A percentile compares a stretch with the other conserved stretches of the same genome.
These are phyloP conservation scores for Pteropus alecto DNA, from an alignment of 2,113 vertebrate genomes.

Conservation along the genomic window DNA sequence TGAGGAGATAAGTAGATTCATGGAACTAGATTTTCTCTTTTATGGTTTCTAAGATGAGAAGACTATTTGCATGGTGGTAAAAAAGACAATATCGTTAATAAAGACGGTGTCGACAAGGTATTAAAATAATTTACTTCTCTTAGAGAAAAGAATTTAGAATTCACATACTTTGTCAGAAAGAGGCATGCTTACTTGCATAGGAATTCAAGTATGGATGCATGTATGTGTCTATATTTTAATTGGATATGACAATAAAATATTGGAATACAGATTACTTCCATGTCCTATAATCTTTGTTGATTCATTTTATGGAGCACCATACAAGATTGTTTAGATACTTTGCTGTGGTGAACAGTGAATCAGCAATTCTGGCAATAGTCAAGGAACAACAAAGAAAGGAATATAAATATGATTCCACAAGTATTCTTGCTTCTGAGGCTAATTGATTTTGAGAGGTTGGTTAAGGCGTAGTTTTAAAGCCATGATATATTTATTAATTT, in stretches of 20 bases:
- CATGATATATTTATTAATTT: slow-evolving; percentile 29
- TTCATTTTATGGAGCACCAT: not conserved
- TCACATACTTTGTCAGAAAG: not conserved
- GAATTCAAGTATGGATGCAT: not conserved
- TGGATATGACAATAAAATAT: not conserved
- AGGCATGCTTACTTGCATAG: not conserved
- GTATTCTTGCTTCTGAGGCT: slow-evolving; percentile 3
- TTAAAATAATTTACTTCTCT: not conserved
- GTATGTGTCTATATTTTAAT: not conserved
- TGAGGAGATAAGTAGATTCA: not conserved
- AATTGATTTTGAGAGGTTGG: slow-evolving; percentile 17
- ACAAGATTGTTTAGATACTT: not conserved
- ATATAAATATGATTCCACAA: not conserved
- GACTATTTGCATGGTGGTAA: not conserved
- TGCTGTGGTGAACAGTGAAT: not conserved
- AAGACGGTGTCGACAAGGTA: not conserved
- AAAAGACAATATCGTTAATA: not conserved
- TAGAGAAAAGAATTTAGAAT: not conserved
- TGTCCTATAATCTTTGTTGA: not conserved
- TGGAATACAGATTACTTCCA: not conserved
- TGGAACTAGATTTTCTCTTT: not conserved
- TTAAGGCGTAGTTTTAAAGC: not conserved
- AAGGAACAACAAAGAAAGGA: not conserved
- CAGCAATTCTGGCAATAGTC: not conserved
- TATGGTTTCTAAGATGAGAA: not conserved